Base-by-base conservation (phyloP, 2,888 invertebrate genomes). In the Stenoptilia bipunctidactyla region DNA sequence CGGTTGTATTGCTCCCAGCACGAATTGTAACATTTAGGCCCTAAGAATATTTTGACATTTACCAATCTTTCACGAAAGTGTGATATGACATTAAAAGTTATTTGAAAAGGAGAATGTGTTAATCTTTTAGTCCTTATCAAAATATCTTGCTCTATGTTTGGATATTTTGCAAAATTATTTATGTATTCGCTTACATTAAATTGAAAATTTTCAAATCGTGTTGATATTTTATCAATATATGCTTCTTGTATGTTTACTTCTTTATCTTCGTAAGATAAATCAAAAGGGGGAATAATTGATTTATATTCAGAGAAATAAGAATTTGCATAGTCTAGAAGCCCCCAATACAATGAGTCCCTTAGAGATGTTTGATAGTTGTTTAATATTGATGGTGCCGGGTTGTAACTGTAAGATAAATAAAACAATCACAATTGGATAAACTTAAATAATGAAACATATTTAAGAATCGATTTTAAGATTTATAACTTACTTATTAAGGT, bases 291-390 rank as follows among this genome's bases (percentile, higher is more conserved):
- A 42, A 75, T 54, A 0, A 54, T 57, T 10, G 58, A 55, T 39
- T 63, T 61, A 44, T 65, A 79, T 13, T 72, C 67, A 6, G 50
- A 59, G 15, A 71, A 74, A 45, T 80, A 82, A 34, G 62, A 65
- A 6, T 75, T 42, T 33, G 66, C 51, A 35, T 55, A 58, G 45
- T 70, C 52, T 4, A 82, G 61, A 46, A 82, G 51, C 13, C 57
- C 48, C 79, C 79, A 80, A 45, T 70, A 80, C 1, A 61, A 50
- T 1, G 79, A 74, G 48, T 80, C 80, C 43, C 79, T 61, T 30
- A 83, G 49, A 15, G 74, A 56, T 42, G 82, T 83, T 54, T 80
- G 69, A 2, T 79, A 69, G 36, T 73, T 70, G 45, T 82, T 80
- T 25, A 80, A 43, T 20, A 73, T 46, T 13, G 82, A 75, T 15